Base-by-base conservation (phyloP, 2,113 vertebrate species). In the Chauna torquata region DNA sequence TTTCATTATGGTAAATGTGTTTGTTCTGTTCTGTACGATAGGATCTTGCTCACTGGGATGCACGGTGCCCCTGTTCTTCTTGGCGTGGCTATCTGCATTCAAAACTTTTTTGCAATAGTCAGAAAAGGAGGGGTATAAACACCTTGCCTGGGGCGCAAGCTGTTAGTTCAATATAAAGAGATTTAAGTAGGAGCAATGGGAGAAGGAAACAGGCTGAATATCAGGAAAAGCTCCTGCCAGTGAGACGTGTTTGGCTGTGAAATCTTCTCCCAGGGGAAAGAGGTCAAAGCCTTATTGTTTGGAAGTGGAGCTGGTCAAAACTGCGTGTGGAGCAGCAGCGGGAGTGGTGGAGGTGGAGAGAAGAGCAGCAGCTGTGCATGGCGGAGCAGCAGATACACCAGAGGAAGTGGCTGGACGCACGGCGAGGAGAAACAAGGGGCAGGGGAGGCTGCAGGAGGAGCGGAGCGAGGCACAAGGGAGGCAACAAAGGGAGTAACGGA, bases 271-370 rank as follows among this genome's bases (percentile, higher is more conserved):
- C 96, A 92, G 88, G 96, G 96, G 96, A 95, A 80, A 95, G 95
- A 96, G 96, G 96, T 97, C 96, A 97, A 95, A 97, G 95, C 88
- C 79, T 96, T 95, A 97, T 97, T 97, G 96, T 97, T 96, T 97
- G 85, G 85, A 96, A 92, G 90, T 38, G 17, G 94, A 95, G 82
- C 95, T 96, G 96, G 95, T 96, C 96, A 96, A 66, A 93, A 96
- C 76, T 86, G 88, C 91, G 94, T 96, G 96, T 68, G 66, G 79
- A 57, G 86, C 83, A 89, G 95, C 92, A 76, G 96, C n/a, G 80
- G 81, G 96, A 94, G 81, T 42, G 68, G 96, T 69, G 91, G 91
- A 93, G 82, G 86, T 50, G 85, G 27, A 74, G 47, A 68, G 95
- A 59, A 87, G 93, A 93, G 79, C 94, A 77, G 95, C 93, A 95